phyloP scores from a whole-genome alignment of 2,888 invertebrate genomes.

The Limnephilus auricula region DNA sequence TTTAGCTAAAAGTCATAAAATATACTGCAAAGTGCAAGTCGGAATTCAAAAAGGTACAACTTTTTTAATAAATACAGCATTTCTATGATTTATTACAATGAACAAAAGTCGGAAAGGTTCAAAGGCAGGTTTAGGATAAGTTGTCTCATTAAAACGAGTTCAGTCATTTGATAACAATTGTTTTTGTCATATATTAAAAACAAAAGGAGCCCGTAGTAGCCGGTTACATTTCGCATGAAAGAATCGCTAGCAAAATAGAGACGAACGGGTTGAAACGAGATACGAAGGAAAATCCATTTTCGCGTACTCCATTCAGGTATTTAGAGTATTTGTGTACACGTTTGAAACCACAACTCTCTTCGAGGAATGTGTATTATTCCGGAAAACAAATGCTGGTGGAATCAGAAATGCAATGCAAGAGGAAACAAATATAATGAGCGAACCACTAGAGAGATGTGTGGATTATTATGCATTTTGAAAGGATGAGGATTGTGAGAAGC shows the following conservation, averaged over 20 bases:
- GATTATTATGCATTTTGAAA: not conserved
- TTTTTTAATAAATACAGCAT: not conserved
- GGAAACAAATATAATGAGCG: not conserved
- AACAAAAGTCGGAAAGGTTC: not conserved
- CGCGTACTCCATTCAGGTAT: too few relatives aligned
- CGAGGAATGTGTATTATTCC: not conserved
- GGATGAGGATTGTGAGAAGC: not conserved
- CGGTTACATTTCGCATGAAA: not conserved
- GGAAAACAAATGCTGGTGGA: not conserved
- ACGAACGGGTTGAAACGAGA: too few relatives aligned
- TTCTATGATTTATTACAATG: not conserved
- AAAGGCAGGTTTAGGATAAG: not conserved
- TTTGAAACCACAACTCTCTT: not conserved
- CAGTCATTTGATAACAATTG: not conserved
- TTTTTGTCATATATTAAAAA: not conserved
- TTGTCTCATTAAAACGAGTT: not conserved
- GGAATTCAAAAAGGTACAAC: not conserved
- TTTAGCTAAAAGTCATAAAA: not conserved
- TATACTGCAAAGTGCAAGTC: not conserved
- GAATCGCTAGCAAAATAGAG: not conserved
- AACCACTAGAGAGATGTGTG: not conserved
- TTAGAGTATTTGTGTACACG: too few relatives aligned
- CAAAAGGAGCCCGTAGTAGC: not conserved
- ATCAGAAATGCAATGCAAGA: not conserved
- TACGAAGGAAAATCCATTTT: too few relatives aligned